Conservation (phyloP, 1,140 invertebrate species). For the Acromyrmex echinatior region DNA sequence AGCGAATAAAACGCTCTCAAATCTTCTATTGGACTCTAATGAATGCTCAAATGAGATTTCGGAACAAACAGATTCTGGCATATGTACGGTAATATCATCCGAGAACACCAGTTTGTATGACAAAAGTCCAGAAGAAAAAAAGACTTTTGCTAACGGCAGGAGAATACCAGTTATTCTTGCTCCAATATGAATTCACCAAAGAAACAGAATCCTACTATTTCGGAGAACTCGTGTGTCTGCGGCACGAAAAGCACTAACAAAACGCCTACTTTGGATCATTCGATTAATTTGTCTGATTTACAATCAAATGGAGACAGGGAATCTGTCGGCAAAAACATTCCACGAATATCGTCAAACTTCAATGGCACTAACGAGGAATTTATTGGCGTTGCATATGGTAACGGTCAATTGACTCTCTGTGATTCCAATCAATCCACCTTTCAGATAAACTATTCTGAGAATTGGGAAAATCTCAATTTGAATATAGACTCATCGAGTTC, state of each 20-base stretch:
- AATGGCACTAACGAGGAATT: constrained; percentile 84
- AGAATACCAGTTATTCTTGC: constrained; percentile 84
- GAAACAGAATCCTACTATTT: constrained; percentile 77
- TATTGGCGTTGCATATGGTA: constrained; percentile 83
- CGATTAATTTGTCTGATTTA: constrained; percentile 68
- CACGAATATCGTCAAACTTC: constrained; percentile 81
- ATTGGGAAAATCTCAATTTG: constrained; percentile 85
- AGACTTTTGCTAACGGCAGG: constrained; percentile 81
- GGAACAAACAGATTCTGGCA: constrained; percentile 90
- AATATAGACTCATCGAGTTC: constrained; percentile 82
- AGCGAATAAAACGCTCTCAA: constrained; percentile 90
- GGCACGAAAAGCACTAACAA: constrained; percentile 67
- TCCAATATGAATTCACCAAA: constrained; percentile 82
- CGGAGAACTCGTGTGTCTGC: constrained; percentile 81
- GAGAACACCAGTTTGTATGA: constrained; percentile 90
- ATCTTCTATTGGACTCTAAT: constrained; percentile 86
- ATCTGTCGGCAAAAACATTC: constrained; percentile 72
- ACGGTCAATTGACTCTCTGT: constrained; percentile 83
- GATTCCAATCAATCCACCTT: constrained; percentile 82
- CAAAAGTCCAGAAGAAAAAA: constrained; percentile 85
- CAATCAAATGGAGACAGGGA: constrained; percentile 31
- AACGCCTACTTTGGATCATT: constrained; percentile 52
- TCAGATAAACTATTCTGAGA: constrained; percentile 85
- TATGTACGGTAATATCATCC: constrained; percentile 88
- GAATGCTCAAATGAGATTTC: constrained; percentile 85